A percentile compares a stretch with the other conserved stretches of the same genome.
These are phyloP conservation scores for Cnemophilus loriae DNA, from an alignment of 2,113 vertebrate genomes.

Conservation along the genomic window DNA sequence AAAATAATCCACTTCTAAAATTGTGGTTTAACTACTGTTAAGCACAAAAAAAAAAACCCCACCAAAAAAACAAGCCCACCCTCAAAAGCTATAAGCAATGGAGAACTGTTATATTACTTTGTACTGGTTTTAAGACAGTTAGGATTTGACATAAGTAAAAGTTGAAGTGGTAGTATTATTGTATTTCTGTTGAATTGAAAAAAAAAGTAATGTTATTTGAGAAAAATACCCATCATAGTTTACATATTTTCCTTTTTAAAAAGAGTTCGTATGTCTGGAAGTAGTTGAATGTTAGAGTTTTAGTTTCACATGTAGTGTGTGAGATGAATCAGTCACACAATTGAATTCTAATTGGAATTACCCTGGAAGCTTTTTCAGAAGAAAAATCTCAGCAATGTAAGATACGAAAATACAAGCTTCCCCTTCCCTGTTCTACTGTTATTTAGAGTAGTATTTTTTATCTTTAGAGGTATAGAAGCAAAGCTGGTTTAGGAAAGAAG, in stretches of 20 bases:
- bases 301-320: not conserved
- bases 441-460: not conserved
- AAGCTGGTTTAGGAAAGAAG: not conserved
- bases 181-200: not conserved
- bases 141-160: not conserved
- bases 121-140: not conserved
- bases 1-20: not conserved
- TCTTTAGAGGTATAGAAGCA: not conserved
- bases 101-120: not conserved
- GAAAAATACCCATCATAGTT: not conserved
- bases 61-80: not conserved
- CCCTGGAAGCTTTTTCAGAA: not conserved
- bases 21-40: not conserved
- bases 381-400: not conserved
- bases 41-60: not conserved
- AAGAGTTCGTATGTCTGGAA: not conserved
- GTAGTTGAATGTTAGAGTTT: not conserved
- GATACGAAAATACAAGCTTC: not conserved
- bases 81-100: not conserved
- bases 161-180: not conserved
- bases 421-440: not conserved
- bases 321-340: not conserved
- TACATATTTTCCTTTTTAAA: not conserved
- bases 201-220: no score
- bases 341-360: not conserved